A percentile compares a stretch with the other conserved stretches of the same genome.
Evolutionary conservation across 2,113 vertebrate genomes (phyloP).

Genomic region (Engraulis encrasicolus): DNA sequence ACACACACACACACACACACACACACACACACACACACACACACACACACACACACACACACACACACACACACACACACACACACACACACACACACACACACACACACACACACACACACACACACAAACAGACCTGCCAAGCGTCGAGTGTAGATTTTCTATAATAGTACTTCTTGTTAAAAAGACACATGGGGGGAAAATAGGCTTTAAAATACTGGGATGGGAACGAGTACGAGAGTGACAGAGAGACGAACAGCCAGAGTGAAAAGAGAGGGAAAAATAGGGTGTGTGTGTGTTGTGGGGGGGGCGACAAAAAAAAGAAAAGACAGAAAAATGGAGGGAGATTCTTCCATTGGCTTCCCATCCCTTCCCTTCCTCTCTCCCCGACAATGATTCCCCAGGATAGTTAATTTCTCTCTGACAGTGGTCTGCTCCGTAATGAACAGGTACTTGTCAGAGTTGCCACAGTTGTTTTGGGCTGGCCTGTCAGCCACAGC

Average conservation of each 20-base stretch:
- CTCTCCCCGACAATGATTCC: conserved; percentile 90
- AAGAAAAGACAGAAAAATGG: conserved; percentile 68
- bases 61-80: too few species aligned
- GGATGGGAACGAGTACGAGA: neutral
- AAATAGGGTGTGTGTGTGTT: too few species aligned
- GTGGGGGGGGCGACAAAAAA: conserved; percentile 61
- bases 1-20: neutral
- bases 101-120: neutral
- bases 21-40: neutral
- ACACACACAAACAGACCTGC: neutral
- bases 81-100: neutral
- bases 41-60: neutral
- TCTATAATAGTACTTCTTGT: neutral
- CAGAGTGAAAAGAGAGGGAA: conserved; percentile 51
- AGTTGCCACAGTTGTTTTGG: conserved; percentile 99
- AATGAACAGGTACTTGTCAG: conserved; percentile 99
- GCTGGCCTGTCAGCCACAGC: conserved; percentile 99
- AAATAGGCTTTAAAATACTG: conserved; percentile 56
- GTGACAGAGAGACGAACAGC: conserved; percentile 54
- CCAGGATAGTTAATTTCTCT: conserved; percentile 99
- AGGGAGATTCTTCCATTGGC: conserved; percentile 55
- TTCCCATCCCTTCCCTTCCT: too few species aligned
- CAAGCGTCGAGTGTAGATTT: neutral
- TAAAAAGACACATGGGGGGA: conserved; percentile 52
- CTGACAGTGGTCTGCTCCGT: conserved; percentile 94